Percentiles rank a stretch among this genome's conserved stretches.
Evolutionary conservation across 2,888 invertebrate genomes (phyloP).

Genomic region (Dendrolimus houi): DNA sequence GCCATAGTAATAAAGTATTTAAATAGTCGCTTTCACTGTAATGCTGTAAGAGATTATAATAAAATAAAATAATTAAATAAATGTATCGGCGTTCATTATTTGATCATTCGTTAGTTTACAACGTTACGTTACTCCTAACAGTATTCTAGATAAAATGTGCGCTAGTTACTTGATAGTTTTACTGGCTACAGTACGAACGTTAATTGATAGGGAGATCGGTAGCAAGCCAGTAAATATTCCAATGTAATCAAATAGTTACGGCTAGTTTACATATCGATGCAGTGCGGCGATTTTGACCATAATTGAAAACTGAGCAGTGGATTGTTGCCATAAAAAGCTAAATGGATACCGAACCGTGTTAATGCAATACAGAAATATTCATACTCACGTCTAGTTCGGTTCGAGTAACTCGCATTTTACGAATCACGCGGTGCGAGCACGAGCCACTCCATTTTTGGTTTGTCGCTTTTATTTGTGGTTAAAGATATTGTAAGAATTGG

Average conservation of each 20-base stretch:
- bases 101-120: background rate
- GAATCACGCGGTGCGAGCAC: background rate
- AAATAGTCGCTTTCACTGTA: too few species aligned
- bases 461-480: too few species aligned
- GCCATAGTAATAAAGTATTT: too few species aligned
- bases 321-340: slow-evolving; percentile 3
- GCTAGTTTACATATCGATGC: background rate
- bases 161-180: background rate
- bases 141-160: background rate
- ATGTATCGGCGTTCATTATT: background rate
- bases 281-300: background rate
- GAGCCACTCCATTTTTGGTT: background rate
- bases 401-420: background rate
- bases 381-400: background rate
- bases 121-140: background rate
- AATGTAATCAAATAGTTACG: background rate
- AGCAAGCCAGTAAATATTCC: background rate
- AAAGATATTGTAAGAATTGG: too few species aligned
- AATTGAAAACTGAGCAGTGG: background rate
- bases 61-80: too few species aligned
- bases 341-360: slow-evolving; percentile 1
- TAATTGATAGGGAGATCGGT: background rate
- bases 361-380: background rate
- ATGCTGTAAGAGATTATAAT: too few species aligned
- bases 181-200: background rate